A percentile compares a stretch with the other conserved stretches of the same genome.
phyloP scores from a whole-genome alignment of 1,140 invertebrate genomes.

The Mercenaria mercenaria region DNA sequence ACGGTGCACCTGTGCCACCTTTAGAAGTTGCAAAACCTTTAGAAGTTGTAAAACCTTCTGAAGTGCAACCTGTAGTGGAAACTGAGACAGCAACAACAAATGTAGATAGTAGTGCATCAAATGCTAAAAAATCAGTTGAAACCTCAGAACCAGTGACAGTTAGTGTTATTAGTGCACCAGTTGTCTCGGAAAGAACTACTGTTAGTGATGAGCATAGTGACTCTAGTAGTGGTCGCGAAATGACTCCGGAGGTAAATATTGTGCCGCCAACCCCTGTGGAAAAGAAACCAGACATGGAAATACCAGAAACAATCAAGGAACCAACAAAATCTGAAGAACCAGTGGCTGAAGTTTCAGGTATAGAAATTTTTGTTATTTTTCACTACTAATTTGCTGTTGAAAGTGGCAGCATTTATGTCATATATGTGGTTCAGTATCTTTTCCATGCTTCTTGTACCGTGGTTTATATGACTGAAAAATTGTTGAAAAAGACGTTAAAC shows the following conservation, averaged over 20 bases:
- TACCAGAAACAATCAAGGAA: constrained; percentile 21
- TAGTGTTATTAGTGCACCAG: constrained; percentile 40
- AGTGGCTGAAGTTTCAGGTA: background rate
- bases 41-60: background rate
- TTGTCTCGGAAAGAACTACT: constrained; percentile 44
- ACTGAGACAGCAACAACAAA: background rate
- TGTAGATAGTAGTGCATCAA: constrained; percentile 11
- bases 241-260: constrained; percentile 53
- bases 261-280: constrained; percentile 58
- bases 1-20: background rate
- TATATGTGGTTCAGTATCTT: no score
- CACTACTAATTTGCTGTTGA: no score
- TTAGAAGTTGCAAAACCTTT: background rate
- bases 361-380: no score
- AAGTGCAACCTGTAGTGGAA: background rate
- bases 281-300: constrained; percentile 35
- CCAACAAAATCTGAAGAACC: constrained; percentile 19
- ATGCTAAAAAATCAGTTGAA: constrained; percentile 19
- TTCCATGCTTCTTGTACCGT: no score
- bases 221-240: constrained; percentile 24
- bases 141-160: constrained; percentile 54
- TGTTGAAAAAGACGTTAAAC: no score
- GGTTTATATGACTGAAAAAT: no score
- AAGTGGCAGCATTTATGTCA: no score
- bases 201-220: background rate